Percentiles rank a stretch among this genome's conserved stretches.
Conservation (phyloP, 2,113 vertebrate genomes). For the Grantiella picta region DNA sequence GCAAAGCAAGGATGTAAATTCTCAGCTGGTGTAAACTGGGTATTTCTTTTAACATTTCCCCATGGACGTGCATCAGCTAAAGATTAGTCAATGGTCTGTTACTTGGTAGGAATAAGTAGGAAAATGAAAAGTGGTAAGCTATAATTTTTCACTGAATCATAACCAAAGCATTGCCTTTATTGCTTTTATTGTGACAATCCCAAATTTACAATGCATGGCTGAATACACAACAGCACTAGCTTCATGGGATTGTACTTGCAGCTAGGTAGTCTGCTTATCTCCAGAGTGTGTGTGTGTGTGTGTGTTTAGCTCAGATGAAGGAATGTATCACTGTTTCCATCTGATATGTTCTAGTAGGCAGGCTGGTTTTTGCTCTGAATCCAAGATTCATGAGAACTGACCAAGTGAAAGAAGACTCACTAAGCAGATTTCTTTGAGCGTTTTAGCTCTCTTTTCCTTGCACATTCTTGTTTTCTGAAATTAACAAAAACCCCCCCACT, state of each 20-base stretch:
- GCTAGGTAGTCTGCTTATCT: background rate
- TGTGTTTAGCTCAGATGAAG: background rate
- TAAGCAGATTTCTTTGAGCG: background rate
- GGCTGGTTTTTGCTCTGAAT: background rate
- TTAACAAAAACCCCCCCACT: background rate
- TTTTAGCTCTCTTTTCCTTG: background rate
- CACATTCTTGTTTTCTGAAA: background rate
- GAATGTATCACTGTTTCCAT: background rate
- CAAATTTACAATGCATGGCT: background rate
- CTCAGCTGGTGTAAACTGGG: background rate
- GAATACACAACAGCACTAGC: background rate
- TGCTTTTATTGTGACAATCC: conserved; percentile 29
- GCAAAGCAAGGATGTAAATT: background rate
- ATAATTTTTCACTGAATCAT: background rate
- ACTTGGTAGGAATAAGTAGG: background rate
- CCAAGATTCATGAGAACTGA: background rate
- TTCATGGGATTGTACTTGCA: background rate
- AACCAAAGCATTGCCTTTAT: conserved; percentile 5
- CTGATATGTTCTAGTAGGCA: background rate
- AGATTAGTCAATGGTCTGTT: background rate
- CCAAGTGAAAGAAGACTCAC: background rate
- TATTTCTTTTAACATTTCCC: background rate
- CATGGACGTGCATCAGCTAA: background rate
- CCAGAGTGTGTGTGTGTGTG: background rate
- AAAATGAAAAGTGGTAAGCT: conserved; percentile 25